These are phyloP conservation scores for Lepidocolaptes lacrymiger DNA, from an alignment of 2,797 vertebrate species.

Conservation along the genomic window DNA sequence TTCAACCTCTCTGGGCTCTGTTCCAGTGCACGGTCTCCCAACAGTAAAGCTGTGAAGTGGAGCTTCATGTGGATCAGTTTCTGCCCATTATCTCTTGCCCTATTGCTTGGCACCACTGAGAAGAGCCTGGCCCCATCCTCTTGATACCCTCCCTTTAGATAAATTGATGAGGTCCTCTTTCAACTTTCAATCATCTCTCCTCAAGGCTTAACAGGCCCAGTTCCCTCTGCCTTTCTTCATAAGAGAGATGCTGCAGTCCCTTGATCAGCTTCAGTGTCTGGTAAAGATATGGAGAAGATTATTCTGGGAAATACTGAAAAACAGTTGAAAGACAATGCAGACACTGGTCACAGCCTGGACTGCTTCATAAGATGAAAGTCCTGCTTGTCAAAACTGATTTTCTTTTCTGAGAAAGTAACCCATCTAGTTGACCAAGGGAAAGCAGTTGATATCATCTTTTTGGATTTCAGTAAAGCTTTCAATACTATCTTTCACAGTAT, in stretches of 20 bases:
- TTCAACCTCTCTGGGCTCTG: neutral
- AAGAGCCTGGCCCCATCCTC: neutral
- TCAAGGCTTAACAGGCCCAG: fast-evolving
- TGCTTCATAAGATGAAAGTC: neutral
- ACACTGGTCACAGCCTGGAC: neutral
- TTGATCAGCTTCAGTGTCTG: neutral
- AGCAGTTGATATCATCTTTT: neutral
- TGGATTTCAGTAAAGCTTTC: neutral
- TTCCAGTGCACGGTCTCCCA: fast-evolving
- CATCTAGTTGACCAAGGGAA: neutral
- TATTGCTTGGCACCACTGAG: neutral
- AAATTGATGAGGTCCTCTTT: neutral
- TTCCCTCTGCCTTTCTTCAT: neutral
- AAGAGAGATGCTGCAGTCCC: neutral
- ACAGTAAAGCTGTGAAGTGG: neutral
- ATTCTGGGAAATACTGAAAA: neutral
- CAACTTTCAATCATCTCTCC: neutral
- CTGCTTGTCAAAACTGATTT: neutral
- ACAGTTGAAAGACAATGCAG: neutral
- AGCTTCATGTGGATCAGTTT: neutral
- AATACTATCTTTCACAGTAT: neutral
- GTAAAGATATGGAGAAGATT: neutral
- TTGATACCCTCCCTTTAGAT: neutral
- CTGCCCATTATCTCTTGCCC: neutral
- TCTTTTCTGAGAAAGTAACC: neutral